A percentile compares a stretch with the other conserved stretches of the same genome.
Conservation (phyloP, 2,797 vertebrate species). For the Chaetodon trifasciatus region DNA sequence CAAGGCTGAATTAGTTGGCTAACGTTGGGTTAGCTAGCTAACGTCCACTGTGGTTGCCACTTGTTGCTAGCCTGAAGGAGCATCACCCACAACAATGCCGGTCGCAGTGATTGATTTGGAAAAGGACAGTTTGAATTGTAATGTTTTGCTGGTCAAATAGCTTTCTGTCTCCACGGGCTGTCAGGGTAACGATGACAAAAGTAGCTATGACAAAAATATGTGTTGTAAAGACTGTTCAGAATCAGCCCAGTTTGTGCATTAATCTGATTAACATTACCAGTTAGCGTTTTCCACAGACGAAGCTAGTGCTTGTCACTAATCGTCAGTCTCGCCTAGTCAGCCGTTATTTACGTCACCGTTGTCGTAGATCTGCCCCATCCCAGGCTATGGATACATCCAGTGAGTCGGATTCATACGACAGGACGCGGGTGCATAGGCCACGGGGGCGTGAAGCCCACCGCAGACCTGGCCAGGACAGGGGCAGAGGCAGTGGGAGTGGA, state of each 20-base stretch:
- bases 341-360: not conserved
- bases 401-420: constrained; percentile 88
- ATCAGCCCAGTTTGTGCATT: constrained; percentile 14
- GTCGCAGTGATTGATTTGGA: constrained; percentile 23
- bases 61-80: constrained; percentile 74
- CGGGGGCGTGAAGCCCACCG: constrained; percentile 80
- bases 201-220: constrained; percentile 5
- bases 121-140: not conserved
- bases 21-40: constrained; percentile 71
- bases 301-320: constrained; percentile 12
- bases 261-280: constrained; percentile 59
- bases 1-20: constrained; percentile 29
- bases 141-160: constrained; percentile 1
- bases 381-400: constrained; percentile 91
- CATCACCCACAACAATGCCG: constrained; percentile 56
- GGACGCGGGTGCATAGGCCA: constrained; percentile 63
- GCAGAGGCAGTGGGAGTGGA: constrained; percentile 36
- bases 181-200: constrained; percentile 31
- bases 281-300: constrained; percentile 16
- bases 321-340: constrained; percentile 16
- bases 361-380: not conserved
- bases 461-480: constrained; percentile 59
- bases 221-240: constrained; percentile 5
- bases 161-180: not conserved
- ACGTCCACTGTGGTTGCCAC: constrained; percentile 48